Evolutionary conservation across 2,113 vertebrate genomes (phyloP), one percentile per base, ranked within the genome.

Genomic region (Alaudala cheleensis): DNA sequence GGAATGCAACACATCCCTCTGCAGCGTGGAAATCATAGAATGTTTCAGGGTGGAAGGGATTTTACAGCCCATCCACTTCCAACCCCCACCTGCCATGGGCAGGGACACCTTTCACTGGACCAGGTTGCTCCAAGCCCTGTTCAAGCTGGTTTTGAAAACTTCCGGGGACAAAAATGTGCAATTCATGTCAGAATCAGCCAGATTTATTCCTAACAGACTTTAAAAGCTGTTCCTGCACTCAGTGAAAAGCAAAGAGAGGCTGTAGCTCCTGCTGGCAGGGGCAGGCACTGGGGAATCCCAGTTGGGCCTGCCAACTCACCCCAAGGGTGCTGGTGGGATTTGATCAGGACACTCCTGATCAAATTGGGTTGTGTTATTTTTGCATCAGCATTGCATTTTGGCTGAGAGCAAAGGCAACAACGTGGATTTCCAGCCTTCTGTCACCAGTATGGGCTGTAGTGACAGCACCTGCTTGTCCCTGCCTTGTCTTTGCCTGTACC

Each of bases 201-300:
- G 15, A 49, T 65, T 82, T 45, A 33, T 60, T 60, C 74, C 40
- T 28, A 60, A 18, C 5, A 26, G 62, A 31, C 23, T 42, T 54
- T 9, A 0, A 12, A 42, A 87, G 58, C 44, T 31, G 2, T 33
- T 62, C 18, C 33, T 64, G n/a, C 7, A 10, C 21, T 50, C 22
- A 5, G 28, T 0, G 2, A 33, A 29, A 54, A 67, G 51, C 28
- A 8, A 15, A 56, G 42, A 11, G 56, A 26, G 14, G 13, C 13
- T 0, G 0, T 18, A 9, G 39, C 6, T 50, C 40, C 39, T 42
- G 44, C 58, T 26, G n/a, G 13, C 14, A 10, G 34, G 45, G 58
- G 7, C 37, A 44, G 49, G 50, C 50, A 11, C 5, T 18, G 56
- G 25, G 54, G 13, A 23, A 8, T 3, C 12, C 39, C 70, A n/a